These are phyloP conservation scores for Notothenia rossii DNA, from an alignment of 2,113 vertebrate species.

Conservation along the genomic window DNA sequence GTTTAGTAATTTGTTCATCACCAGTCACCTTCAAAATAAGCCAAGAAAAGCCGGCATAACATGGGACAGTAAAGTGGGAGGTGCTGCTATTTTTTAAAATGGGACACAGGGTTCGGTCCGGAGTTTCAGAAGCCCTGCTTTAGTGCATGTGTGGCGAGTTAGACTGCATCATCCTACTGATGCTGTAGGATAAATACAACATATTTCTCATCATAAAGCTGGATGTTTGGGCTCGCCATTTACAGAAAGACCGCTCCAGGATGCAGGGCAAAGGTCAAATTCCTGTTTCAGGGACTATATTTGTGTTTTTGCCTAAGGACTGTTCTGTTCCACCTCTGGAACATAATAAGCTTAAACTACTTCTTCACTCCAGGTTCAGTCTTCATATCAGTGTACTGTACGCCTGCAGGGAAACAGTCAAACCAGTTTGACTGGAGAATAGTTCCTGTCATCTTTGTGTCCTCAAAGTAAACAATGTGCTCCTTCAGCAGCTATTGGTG, in stretches of 20 bases:
- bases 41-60: no score
- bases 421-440: background rate
- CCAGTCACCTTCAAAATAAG: no score
- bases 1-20: no score
- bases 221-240: background rate
- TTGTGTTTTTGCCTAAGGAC: background rate
- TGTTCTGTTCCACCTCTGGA: background rate
- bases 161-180: no score
- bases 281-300: constrained; percentile 8
- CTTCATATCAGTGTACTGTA: background rate
- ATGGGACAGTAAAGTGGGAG: no score
- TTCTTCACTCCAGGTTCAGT: background rate
- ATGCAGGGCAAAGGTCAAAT: background rate
- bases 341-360: background rate
- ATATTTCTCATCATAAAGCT: background rate
- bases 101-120: no score
- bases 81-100: no score
- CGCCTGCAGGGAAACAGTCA: background rate
- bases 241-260: background rate
- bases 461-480: no score
- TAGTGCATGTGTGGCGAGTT: no score
- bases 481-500: background rate
- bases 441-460: no score
- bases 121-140: no score
- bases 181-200: background rate